Evolutionary conservation across 2,113 vertebrate genomes (phyloP).

Genomic region (Microtus ochrogaster): DNA sequence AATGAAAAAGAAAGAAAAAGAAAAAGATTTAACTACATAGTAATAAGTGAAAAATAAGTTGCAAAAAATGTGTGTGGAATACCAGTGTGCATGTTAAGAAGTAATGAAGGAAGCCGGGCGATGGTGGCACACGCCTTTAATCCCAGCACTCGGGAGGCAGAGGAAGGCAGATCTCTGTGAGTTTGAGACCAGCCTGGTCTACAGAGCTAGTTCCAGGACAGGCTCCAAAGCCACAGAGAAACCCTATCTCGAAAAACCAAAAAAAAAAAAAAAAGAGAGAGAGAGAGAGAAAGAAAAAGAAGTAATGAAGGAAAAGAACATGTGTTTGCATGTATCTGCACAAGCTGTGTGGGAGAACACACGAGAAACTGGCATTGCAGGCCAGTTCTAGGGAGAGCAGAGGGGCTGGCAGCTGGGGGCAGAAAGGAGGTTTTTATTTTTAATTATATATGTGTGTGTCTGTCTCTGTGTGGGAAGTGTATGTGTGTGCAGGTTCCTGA

Average conservation of each 20-base stretch:
- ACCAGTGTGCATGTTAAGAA: background rate
- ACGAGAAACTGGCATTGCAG: background rate
- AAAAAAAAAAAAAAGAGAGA: too few relatives aligned
- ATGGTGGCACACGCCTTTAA: too few relatives aligned
- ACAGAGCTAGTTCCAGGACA: too few relatives aligned
- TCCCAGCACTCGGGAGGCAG: too few relatives aligned
- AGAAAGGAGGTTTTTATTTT: conserved; percentile 9
- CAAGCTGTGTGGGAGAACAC: background rate
- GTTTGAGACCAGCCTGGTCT: too few relatives aligned
- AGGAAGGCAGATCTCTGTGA: too few relatives aligned
- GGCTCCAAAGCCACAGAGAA: too few relatives aligned
- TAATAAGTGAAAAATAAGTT: background rate
- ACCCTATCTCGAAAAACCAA: too few relatives aligned
- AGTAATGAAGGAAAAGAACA: background rate
- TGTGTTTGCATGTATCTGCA: background rate
- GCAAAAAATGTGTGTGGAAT: background rate
- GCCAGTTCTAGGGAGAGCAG: too few relatives aligned
- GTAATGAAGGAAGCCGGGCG: background rate
- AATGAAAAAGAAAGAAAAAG: background rate
- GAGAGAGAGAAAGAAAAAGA: too few relatives aligned
- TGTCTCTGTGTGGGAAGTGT: background rate
- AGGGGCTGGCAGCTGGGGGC: background rate
- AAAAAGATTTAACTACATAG: background rate
- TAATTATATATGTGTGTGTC: background rate
- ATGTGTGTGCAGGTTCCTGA: background rate